Conservation (phyloP, 2,888 invertebrate genomes). For the Dryocosmus kuriphilus region DNA sequence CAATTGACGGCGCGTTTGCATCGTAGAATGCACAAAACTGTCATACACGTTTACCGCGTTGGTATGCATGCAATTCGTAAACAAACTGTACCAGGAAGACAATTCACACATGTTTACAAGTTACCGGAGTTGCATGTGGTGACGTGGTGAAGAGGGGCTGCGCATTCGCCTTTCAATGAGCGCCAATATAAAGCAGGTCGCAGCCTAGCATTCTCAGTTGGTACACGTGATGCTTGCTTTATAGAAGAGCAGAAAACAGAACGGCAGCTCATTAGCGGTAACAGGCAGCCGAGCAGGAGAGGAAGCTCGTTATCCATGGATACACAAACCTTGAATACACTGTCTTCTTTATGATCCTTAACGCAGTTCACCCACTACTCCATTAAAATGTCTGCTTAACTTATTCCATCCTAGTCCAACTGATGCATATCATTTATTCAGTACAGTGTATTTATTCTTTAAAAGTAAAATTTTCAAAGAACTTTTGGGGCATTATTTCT, state of each 20-base stretch:
- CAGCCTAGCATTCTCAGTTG: constrained; percentile 54
- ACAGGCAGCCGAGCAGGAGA: constrained; percentile 42
- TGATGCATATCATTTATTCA: background rate
- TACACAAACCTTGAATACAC: constrained; percentile 67
- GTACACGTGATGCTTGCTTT: constrained; percentile 45
- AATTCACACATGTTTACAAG: background rate
- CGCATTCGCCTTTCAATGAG: constrained; percentile 62
- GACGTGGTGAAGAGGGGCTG: constrained; percentile 9
- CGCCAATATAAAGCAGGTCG: constrained; percentile 64
- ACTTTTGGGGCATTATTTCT: too few species aligned
- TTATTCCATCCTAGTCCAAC: constrained; percentile 7
- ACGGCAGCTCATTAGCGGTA: constrained; percentile 74
- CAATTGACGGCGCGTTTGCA: background rate
- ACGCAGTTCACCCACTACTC: constrained; percentile 31
- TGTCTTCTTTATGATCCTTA: constrained; percentile 60
- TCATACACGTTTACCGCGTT: background rate
- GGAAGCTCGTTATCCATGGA: constrained; percentile 63
- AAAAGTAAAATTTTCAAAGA: background rate
- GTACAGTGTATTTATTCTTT: background rate
- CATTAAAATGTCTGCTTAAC: constrained; percentile 44
- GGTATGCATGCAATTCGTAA: background rate
- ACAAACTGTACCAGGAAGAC: background rate
- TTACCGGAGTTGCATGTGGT: background rate
- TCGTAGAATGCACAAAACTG: background rate
- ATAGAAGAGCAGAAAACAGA: constrained; percentile 59